A percentile compares a stretch with the other conserved stretches of the same genome.
These are phyloP conservation scores for Saccostrea glomerata DNA, from an alignment of 1,140 invertebrate genomes.

Conservation along the genomic window DNA sequence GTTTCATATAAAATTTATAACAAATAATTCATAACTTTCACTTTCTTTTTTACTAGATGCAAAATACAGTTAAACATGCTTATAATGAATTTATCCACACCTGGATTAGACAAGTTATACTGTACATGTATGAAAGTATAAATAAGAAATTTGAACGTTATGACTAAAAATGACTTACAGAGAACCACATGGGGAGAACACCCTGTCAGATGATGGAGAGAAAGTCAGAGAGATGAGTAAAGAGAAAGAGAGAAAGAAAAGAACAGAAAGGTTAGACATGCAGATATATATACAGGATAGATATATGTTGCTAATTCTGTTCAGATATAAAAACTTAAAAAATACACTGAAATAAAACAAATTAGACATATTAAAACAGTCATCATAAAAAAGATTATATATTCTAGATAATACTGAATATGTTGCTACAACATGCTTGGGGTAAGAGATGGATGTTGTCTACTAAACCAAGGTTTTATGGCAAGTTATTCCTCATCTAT, in stretches of 20 bases:
- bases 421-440: no score
- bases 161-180: conserved; percentile 18
- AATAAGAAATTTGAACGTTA: background rate
- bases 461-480: no score
- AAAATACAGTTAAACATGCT: no score
- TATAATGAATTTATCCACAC: no score
- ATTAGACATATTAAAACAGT: no score
- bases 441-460: no score
- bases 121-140: background rate
- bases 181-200: conserved; percentile 17
- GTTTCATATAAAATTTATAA: no score
- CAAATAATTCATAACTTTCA: no score
- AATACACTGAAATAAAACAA: background rate
- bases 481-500: background rate
- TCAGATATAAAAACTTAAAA: background rate
- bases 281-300: background rate
- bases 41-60: no score
- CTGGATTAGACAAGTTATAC: background rate
- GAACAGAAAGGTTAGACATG: conserved; percentile 11
- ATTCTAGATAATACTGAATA: no score
- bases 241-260: background rate
- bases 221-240: conserved; percentile 6
- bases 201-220: conserved; percentile 28
- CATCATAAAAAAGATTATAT: no score
- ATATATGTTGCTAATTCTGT: background rate